Conservation (phyloP, 2,113 vertebrate species). For the Tursiops truncatus region DNA sequence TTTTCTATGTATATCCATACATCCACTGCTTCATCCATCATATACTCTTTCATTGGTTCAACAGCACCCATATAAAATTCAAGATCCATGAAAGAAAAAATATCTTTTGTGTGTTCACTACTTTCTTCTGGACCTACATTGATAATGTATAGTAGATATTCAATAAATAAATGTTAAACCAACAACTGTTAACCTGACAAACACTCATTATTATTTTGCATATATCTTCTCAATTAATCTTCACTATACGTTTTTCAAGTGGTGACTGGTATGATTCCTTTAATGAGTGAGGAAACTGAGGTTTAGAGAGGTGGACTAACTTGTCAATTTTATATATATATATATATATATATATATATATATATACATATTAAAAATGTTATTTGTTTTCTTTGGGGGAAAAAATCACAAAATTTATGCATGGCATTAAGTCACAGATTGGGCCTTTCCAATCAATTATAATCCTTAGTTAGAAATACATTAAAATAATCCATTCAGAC, state of each 20-base stretch:
- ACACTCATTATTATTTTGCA: background rate
- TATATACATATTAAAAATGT: background rate
- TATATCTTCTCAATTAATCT: background rate
- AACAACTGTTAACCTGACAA: background rate
- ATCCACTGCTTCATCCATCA: background rate
- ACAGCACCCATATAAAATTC: background rate
- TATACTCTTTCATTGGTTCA: background rate
- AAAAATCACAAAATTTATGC: background rate
- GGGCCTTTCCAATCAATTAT: background rate
- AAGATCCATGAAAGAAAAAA: background rate
- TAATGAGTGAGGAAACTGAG: background rate
- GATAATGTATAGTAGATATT: background rate
- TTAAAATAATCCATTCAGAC: background rate
- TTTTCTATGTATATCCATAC: background rate
- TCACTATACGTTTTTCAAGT: background rate
- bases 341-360: background rate
- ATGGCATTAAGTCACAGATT: background rate
- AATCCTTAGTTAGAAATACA: background rate
- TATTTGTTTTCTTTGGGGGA: background rate
- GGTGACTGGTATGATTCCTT: background rate
- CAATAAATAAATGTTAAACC: background rate
- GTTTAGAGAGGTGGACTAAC: background rate
- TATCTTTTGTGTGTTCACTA: background rate
- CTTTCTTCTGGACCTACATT: background rate
- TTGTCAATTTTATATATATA: background rate